These are phyloP conservation scores for Monoplex corrugatus DNA, from an alignment of 2,888 invertebrate species.

Conservation along the genomic window DNA sequence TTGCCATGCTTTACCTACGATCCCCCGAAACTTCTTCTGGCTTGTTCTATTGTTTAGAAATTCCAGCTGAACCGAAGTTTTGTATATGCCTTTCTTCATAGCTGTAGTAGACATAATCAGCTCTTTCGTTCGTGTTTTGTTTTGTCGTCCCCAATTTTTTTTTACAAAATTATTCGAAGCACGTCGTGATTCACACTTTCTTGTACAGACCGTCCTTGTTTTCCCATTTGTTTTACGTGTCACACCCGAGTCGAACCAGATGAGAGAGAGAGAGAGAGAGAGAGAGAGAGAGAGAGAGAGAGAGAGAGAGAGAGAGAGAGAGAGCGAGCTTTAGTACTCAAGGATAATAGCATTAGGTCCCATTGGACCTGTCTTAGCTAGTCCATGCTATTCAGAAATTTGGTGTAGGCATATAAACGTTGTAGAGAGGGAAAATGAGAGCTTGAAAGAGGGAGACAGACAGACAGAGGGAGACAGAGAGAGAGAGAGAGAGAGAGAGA, in stretches of 20 bases:
- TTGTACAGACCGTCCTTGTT: no score
- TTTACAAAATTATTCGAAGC: no score
- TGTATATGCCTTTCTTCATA: no score
- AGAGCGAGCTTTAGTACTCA: background rate
- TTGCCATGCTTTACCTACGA: no score
- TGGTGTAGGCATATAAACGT: background rate
- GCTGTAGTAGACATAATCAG: no score
- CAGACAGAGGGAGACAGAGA: background rate
- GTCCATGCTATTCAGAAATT: background rate
- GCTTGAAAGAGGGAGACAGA: background rate
- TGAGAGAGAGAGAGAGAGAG: constrained; percentile 2
- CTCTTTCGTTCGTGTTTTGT: no score
- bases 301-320: background rate
- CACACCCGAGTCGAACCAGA: background rate
- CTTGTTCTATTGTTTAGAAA: no score
- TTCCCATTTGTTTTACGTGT: background rate
- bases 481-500: background rate
- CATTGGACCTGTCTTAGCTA: background rate
- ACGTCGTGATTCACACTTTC: no score
- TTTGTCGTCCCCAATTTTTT: no score
- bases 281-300: background rate
- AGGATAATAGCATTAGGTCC: background rate
- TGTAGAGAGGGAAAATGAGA: background rate
- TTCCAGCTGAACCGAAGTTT: no score
- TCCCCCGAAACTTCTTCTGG: no score